Evolutionary conservation across 2,113 vertebrate genomes (phyloP).

Genomic region (Macrotis lagotis): DNA sequence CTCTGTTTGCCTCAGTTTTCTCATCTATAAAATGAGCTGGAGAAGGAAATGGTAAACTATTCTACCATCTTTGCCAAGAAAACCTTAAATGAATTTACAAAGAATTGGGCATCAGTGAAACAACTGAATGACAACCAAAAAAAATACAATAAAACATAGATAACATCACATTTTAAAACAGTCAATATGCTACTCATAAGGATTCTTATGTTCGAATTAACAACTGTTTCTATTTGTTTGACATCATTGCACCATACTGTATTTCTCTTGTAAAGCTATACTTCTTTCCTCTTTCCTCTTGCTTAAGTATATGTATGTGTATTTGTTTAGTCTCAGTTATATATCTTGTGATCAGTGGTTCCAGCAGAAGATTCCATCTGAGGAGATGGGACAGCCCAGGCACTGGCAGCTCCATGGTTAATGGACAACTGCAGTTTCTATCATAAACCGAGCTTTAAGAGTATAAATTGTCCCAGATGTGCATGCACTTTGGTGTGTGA

Average conservation of each 20-base stretch:
- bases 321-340: not conserved
- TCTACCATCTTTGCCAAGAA: not conserved
- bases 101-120: not conserved
- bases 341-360: not conserved
- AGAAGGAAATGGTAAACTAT: not conserved
- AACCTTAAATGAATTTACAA: not conserved
- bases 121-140: not conserved
- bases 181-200: not conserved
- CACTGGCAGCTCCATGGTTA: not conserved
- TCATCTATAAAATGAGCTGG: not conserved
- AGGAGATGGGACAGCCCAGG: not conserved
- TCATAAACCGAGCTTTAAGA: not conserved
- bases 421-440: conserved; percentile 10
- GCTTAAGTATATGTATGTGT: not conserved
- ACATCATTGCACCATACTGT: not conserved
- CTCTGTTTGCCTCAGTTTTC: not conserved
- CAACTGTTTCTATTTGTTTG: not conserved
- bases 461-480: conserved; percentile 51
- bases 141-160: not conserved
- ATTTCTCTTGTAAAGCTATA: not conserved
- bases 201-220: not conserved
- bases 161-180: not conserved
- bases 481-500: conserved; percentile 15
- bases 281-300: not conserved
- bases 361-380: rapidly evolving